Conservation (phyloP, 53 echinoderm and acorn worm genomes). For the Stichopus horrens region DNA sequence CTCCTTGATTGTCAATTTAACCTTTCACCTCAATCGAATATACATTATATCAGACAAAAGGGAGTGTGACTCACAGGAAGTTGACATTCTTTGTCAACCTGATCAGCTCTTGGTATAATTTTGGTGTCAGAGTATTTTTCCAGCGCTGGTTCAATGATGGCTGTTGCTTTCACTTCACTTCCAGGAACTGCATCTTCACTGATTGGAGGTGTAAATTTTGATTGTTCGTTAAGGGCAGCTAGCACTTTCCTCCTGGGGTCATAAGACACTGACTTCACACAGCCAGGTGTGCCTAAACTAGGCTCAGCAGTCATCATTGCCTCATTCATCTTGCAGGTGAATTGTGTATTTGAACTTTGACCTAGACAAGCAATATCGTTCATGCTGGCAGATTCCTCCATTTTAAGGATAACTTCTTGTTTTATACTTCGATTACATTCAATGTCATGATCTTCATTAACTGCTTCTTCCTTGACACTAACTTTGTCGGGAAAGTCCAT, state of each 20-base stretch:
- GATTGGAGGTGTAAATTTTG: neutral
- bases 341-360: neutral
- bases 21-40: too few species aligned
- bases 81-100: slow-evolving; percentile 26
- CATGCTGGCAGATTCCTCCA: neutral
- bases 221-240: slow-evolving; percentile 44
- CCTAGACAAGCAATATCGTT: neutral
- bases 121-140: slow-evolving; percentile 10
- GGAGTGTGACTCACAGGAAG: slow-evolving; percentile 12
- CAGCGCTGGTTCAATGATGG: neutral
- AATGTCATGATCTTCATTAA: neutral
- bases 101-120: slow-evolving; percentile 34
- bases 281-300: neutral
- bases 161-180: neutral
- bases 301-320: neutral
- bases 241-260: slow-evolving; percentile 69
- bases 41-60: neutral
- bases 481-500: neutral
- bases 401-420: neutral
- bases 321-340: neutral
- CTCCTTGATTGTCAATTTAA: too few species aligned
- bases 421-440: neutral
- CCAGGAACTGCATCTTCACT: neutral
- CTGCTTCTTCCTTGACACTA: neutral
- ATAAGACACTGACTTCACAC: slow-evolving; percentile 54